phyloP scores from a whole-genome alignment of 1,140 invertebrate species.

The Mercenaria mercenaria region DNA sequence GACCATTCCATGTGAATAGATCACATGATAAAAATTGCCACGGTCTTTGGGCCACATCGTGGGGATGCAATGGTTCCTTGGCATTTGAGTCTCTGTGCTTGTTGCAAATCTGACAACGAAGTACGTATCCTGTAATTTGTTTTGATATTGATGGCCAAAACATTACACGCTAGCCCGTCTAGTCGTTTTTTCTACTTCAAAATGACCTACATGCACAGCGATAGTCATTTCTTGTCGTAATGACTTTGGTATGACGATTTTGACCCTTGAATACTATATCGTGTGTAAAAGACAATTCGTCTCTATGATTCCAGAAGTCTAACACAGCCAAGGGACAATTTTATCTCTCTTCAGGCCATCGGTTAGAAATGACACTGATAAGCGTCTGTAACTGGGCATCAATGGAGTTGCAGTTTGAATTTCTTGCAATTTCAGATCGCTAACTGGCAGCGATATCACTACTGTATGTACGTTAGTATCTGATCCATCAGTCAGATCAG shows the following conservation, averaged over 20 bases:
- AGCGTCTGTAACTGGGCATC: background rate
- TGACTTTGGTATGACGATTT: conserved; percentile 60
- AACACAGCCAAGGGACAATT: background rate
- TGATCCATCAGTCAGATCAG: conserved; percentile 1
- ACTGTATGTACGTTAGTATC: conserved; percentile 31
- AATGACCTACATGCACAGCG: conserved; percentile 80
- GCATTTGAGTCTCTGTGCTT: background rate
- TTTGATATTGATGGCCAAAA: conserved; percentile 3
- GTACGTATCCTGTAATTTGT: background rate
- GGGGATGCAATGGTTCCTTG: conserved; percentile 47
- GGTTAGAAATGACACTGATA: background rate
- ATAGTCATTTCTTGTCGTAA: conserved; percentile 71
- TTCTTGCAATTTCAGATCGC: background rate
- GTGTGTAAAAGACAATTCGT: conserved; percentile 25
- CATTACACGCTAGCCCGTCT: conserved; percentile 12
- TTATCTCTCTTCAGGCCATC: background rate
- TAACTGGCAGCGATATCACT: background rate
- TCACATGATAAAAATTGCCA: conserved; percentile 76
- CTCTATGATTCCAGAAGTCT: conserved; percentile 67
- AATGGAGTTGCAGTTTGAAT: background rate
- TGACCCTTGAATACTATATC: conserved; percentile 33
- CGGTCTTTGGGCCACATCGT: conserved; percentile 55
- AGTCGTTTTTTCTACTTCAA: background rate
- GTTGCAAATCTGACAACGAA: conserved; percentile 64
- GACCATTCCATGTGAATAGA: conserved; percentile 68